Evolutionary conservation across 2,797 vertebrate genomes (phyloP).

Genomic region (Acomys russatus): DNA sequence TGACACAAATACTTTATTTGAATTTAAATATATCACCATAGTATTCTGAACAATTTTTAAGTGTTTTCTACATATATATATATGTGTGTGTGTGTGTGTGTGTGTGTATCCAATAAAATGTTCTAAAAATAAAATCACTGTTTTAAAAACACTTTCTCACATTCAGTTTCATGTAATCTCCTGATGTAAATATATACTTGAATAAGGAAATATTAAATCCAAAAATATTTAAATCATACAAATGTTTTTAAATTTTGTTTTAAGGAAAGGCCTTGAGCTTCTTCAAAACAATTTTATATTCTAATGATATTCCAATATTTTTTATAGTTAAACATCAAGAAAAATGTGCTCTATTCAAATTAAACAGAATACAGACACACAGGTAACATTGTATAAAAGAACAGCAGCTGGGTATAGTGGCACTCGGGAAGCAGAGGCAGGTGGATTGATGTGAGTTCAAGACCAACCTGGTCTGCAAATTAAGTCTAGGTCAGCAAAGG

Average conservation of each 20-base stretch:
- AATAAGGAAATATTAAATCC: not conserved
- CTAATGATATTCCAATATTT: not conserved
- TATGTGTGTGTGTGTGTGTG: too few species aligned
- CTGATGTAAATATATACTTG: not conserved
- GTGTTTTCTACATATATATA: too few species aligned
- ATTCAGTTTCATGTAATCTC: not conserved
- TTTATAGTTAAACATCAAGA: not conserved
- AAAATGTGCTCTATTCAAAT: not conserved
- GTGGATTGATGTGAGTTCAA: too few species aligned
- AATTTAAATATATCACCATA: not conserved
- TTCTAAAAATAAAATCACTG: not conserved
- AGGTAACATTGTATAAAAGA: not conserved
- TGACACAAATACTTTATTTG: not conserved
- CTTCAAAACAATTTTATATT: conserved; percentile 14
- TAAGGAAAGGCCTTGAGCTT: not conserved
- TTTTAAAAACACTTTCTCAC: not conserved
- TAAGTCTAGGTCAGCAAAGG: too few species aligned
- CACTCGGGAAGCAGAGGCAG: too few species aligned
- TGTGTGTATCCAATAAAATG: not conserved
- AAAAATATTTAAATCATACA: not conserved
- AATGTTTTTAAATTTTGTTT: not conserved
- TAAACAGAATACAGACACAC: not conserved
- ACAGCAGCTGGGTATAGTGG: not conserved
- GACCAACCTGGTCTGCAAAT: too few species aligned
- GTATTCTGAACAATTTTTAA: not conserved